Evolutionary conservation across 2,113 vertebrate species (phyloP), one percentile per base, ranked within the genome.

Genomic region (Rynchops niger): DNA sequence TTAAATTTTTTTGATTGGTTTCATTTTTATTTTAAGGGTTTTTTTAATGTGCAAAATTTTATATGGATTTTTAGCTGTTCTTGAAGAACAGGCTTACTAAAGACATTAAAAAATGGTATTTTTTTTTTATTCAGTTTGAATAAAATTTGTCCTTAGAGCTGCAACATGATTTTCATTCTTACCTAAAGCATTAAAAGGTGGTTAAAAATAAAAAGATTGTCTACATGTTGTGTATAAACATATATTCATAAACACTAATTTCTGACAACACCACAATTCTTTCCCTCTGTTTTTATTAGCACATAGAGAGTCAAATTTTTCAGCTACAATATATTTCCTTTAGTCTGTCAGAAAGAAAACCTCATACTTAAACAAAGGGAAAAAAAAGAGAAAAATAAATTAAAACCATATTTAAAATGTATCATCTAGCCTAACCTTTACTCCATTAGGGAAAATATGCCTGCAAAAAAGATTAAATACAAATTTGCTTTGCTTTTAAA

Each of bases 401-500:
- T 98, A 98, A 98, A 97, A 92, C 72, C 93, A 56, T 95, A 93
- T 96, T 98, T 98, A 97, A 98, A 98, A 98, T 98, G 97, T 96
- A 98, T 98, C 96, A 97, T 97, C 95, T 87, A 94, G 95, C 58
- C 97, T 98, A 98, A 98, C 97, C 95, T 97, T 98, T 98, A 96
- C 97, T 98, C 98, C 98, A 98, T 98, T 98, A 98, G 96, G 89
- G 94, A 98, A 98, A 98, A 97, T 95, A 96, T 71, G 97, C 91
- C 96, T 97, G 96, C 95, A 97, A 97, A 98, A 97, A 98, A 98
- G 97, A 98, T 98, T 98, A 98, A 98, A 98, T 97, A 98, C 96
- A 98, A 98, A 98, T 98, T 98, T 98, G 97, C 95, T 98, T 97
- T 98, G 98, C 98, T 98, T 98, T 98, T 98, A 98, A 98, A 98